Percentiles rank a stretch among this genome's conserved stretches.
Conservation (phyloP, 2,888 invertebrate genomes). For the Cyaniris semiargus region DNA sequence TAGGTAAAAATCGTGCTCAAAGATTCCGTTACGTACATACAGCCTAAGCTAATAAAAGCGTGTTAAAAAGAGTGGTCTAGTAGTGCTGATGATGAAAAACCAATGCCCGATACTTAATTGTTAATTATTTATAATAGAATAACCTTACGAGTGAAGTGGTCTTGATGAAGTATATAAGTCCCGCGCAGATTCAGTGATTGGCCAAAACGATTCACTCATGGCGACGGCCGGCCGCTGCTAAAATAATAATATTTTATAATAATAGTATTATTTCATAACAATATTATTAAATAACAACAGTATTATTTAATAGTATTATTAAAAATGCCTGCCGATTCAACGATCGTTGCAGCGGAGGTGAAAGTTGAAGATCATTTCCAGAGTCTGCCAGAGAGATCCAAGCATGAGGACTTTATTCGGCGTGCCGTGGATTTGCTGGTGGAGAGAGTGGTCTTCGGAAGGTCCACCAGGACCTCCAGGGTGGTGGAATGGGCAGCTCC, state of each 20-base stretch:
- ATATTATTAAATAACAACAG: slow-evolving; percentile 28
- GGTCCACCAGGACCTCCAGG: slow-evolving; percentile 84
- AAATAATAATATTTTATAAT: slow-evolving; percentile 7
- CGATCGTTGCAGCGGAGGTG: slow-evolving; percentile 62
- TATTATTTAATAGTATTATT: slow-evolving; percentile 29
- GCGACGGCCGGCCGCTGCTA: slow-evolving; percentile 63
- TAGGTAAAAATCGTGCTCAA: no score
- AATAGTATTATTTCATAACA: slow-evolving; percentile 16
- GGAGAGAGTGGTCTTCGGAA: slow-evolving; percentile 87
- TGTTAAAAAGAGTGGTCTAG: background rate
- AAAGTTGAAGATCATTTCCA: slow-evolving; percentile 68
- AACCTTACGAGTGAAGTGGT: slow-evolving; percentile 74
- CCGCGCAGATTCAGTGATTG: slow-evolving; percentile 58
- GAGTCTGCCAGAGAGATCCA: slow-evolving; percentile 82
- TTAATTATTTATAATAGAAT: slow-evolving; percentile 39
- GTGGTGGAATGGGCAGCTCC: slow-evolving; percentile 92
- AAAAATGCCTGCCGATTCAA: slow-evolving; percentile 74
- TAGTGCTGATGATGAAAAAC: background rate
- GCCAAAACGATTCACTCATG: slow-evolving; percentile 61
- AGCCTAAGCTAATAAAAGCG: no score
- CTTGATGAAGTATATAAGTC: slow-evolving; percentile 71
- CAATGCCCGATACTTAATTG: background rate
- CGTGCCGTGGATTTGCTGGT: slow-evolving; percentile 86
- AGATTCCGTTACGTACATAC: no score
- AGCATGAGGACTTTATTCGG: slow-evolving; percentile 87